Evolutionary conservation across 2,888 invertebrate genomes (phyloP), one percentile per base, ranked within the genome.

Genomic region (Mesorhabditis spiculigera): DNA sequence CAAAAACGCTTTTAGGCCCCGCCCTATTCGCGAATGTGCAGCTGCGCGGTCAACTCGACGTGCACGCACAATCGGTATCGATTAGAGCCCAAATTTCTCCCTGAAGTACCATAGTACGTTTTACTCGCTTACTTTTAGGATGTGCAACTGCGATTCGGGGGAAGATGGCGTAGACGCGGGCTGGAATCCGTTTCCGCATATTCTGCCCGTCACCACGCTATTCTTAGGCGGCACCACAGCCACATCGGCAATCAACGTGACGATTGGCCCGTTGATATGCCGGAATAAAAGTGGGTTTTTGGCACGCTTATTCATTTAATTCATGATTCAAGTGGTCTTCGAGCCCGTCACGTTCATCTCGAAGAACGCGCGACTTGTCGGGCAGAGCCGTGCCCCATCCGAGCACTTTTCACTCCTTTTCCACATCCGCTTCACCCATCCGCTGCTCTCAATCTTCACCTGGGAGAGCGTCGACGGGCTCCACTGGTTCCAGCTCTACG

Each of bases 121-220:
- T 28, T 28, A 28, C 28, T 28, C 28, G 28, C 28, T 28, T 28
- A 28, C 63, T 68, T 71, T 41, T 45, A 81, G 78, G 68, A 78
- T 82, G 76, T 84, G 84, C 68, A 85, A 84, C 67, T 84, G 84
- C 71, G 84, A 84, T 67, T 79, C 79, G 62, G 84, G 84, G 45
- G 73, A 79, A 62, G 81, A 84, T 70, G 76, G 80, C 8, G 73
- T 81, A 4, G 81, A 84, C 67, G 84, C 82, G 42, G 84, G 84
- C 5, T 72, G 76, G 64, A 84, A 84, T 71, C 72, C 79, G 4
- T 81, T 82, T 65, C 72, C 78, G 4, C 84, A 85, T 71, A 74
- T 84, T n/a, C 75, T 84, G 13, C 84, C 84, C 3, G 78, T 84
- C 44, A 83, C 85, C 58, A 82, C 79, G 8, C 74, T 84, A 1